Base-by-base conservation (phyloP, 2,113 vertebrate genomes). In the Phasianus colchicus region DNA sequence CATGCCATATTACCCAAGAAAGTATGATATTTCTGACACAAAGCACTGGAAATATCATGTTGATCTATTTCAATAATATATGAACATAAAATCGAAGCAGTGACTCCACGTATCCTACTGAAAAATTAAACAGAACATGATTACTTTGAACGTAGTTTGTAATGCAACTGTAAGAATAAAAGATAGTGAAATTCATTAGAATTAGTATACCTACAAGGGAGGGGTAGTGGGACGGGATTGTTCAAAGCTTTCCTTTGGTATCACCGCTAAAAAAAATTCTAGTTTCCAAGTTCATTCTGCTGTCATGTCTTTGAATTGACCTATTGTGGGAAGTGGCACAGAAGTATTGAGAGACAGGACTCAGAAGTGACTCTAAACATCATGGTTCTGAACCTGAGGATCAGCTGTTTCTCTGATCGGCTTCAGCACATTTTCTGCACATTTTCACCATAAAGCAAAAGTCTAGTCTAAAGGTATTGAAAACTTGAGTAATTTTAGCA, bases 121-220 rank as follows among this genome's bases (percentile, higher is more conserved):
- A 76, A 88, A 92, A 90, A 90, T 92, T 74, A 86, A 76, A 81
- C 13, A 86, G 54, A 76, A 84, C 43, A 74, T 63, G 34, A 64
- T 61, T 85, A 50, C 30, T 83, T 73, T 94, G 60, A 90, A 27
- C 5, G 13, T 29, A 75, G 50, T 27, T 58, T 67, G 76, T 24
- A 75, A 88, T 38, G 50, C 27, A 89, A 65, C 22, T 50, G 6
- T 78, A 52, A 50, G 50, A 92, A 76, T 29, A 87, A 54, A 71
- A 74, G 43, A 84, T 9, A 54, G 21, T 3, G 64, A 90, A 76
- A 18, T 5, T 50, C 40, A 38, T 47, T 34, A n/a, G 20, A 73
- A 78, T 21, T 34, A 81, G 19, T 29, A 83, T 6, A 54, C 1
- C 11, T 40, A 55, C 63, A 22, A 71, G 66, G 50, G 55, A 82